Evolutionary conservation across 1,140 invertebrate genomes (phyloP).

Genomic region (Xylocopa sonorina): DNA sequence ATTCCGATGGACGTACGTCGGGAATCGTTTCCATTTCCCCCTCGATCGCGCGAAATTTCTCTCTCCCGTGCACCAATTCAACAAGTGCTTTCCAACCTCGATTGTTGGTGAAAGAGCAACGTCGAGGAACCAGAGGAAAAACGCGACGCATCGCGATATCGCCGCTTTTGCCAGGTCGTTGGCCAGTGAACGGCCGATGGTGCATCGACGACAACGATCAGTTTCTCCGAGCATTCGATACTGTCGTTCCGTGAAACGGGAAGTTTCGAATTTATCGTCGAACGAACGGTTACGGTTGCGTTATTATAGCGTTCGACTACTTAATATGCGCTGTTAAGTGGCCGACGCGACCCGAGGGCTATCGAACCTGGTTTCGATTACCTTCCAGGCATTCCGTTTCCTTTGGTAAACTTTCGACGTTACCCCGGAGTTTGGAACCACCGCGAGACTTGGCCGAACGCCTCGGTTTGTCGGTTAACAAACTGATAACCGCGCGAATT

Average conservation of each 20-base stretch:
- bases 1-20: background rate
- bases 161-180: too few species aligned
- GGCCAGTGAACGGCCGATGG: too few species aligned
- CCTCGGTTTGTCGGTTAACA: conserved; percentile 47
- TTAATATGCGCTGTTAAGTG: too few species aligned
- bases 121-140: background rate
- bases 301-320: too few species aligned
- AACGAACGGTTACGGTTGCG: too few species aligned
- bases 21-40: background rate
- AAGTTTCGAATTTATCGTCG: too few species aligned
- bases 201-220: too few species aligned
- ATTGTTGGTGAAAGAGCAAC: background rate
- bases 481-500: conserved; percentile 53
- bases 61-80: conserved; percentile 10
- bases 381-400: background rate
- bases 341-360: too few species aligned
- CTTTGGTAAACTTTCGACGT: conserved; percentile 17
- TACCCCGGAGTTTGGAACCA: background rate
- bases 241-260: too few species aligned
- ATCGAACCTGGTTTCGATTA: conserved; percentile 29
- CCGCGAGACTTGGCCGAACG: conserved; percentile 12
- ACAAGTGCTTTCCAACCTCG: conserved; percentile 17
- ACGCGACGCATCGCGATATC: background rate
- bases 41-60: conserved; percentile 9
- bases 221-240: too few species aligned